Conservation (phyloP, 2,797 vertebrate species). For the Silurus aristotelis region DNA sequence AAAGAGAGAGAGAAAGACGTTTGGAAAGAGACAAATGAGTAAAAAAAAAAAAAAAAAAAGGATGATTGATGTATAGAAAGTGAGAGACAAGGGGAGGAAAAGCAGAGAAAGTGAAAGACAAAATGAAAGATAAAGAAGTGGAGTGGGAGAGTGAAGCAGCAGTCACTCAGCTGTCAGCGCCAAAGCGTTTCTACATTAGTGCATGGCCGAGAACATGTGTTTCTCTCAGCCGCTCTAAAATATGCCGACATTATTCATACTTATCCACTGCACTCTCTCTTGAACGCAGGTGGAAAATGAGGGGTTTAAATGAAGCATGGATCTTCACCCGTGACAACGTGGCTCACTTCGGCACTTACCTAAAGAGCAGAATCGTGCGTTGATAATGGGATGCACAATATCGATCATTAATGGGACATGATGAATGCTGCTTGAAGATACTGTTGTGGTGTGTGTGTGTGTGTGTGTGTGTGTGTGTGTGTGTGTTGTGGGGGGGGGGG, state of each 20-base stretch:
- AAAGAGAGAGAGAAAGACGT: no score
- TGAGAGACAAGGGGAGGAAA: background rate
- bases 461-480: no score
- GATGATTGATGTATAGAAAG: background rate
- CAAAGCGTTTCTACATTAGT: constrained; percentile 66
- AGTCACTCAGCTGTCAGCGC: constrained; percentile 61
- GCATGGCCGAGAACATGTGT: constrained; percentile 67
- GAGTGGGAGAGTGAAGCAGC: constrained; percentile 61
- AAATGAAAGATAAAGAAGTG: constrained; percentile 35
- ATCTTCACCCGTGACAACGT: constrained; percentile 34
- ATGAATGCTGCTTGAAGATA: background rate
- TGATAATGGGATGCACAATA: background rate
- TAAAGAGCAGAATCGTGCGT: constrained; percentile 24
- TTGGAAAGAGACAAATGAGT: background rate
- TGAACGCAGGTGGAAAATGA: constrained; percentile 26
- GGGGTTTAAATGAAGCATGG: constrained; percentile 47
- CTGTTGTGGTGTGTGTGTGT: background rate
- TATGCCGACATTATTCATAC: constrained; percentile 74
- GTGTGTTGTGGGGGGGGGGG: no score
- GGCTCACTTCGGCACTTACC: constrained; percentile 29
- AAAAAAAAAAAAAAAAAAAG: background rate
- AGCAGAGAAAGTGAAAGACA: background rate
- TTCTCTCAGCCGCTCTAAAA: constrained; percentile 60
- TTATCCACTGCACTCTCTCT: constrained; percentile 16
- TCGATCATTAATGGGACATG: background rate